Evolutionary conservation across 2,113 vertebrate species (phyloP).

Genomic region (Apteryx mantelli): DNA sequence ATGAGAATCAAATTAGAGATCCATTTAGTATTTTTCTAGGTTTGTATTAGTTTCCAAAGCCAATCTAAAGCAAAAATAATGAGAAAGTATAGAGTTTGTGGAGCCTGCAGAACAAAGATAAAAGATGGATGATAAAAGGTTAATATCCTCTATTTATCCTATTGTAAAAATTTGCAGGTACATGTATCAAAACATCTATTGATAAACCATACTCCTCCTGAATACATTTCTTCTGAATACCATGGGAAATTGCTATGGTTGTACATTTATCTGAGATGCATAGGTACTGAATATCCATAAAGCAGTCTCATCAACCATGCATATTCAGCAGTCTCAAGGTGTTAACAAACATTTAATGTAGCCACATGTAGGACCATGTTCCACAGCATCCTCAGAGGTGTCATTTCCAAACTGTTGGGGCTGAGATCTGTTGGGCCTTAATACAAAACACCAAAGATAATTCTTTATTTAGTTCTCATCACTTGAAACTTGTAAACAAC

Average conservation of each 20-base stretch:
- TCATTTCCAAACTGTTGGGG: neutral
- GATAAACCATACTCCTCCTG: neutral
- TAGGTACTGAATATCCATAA: neutral
- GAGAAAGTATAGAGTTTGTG: neutral
- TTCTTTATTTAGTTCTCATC: neutral
- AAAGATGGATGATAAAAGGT: neutral
- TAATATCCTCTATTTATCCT: neutral
- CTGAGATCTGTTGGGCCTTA: neutral
- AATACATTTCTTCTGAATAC: neutral
- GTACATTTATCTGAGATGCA: neutral
- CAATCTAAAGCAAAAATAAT: neutral
- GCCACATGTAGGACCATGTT: neutral
- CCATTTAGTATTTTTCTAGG: neutral
- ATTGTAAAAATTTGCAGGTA: neutral
- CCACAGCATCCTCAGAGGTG: neutral
- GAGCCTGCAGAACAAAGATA: neutral
- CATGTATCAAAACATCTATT: neutral
- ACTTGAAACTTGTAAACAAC: neutral
- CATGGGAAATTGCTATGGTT: neutral
- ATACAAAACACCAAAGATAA: neutral
- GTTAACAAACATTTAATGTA: neutral
- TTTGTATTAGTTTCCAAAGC: constrained; percentile 14
- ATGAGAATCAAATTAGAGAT: constrained; percentile 16
- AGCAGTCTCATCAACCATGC: neutral
- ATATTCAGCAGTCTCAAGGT: neutral